Conservation (phyloP, 2,797 vertebrate species). For the Margarornis squamiger region DNA sequence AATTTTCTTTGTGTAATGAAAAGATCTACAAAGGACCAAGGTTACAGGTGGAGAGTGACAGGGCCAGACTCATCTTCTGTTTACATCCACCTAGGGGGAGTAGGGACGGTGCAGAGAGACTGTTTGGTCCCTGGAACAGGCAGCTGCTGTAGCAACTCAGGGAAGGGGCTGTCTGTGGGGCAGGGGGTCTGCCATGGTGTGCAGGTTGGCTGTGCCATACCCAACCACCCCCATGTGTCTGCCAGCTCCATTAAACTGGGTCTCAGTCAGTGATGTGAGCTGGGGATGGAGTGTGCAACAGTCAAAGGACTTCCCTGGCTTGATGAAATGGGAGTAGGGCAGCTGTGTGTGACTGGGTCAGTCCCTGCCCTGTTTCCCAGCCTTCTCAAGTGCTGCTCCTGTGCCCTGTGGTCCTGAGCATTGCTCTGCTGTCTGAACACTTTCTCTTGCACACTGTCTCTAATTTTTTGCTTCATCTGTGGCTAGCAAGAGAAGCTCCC, state of each 20-base stretch:
- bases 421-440: rapidly evolving
- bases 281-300: neutral
- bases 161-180: neutral
- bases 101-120: neutral
- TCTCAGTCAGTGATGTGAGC: neutral
- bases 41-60: neutral
- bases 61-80: neutral
- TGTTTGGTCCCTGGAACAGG: neutral
- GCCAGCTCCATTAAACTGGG: neutral
- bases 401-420: neutral
- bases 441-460: rapidly evolving
- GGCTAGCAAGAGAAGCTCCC: neutral
- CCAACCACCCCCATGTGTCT: rapidly evolving
- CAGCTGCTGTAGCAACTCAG: neutral
- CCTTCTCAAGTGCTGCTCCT: neutral
- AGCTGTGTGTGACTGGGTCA: neutral
- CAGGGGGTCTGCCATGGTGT: neutral
- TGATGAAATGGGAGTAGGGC: neutral
- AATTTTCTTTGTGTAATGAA: neutral
- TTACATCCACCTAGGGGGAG: rapidly evolving
- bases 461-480: neutral
- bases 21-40: neutral
- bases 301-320: neutral
- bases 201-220: neutral
- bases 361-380: neutral